Evolutionary conservation across 2,797 vertebrate species (phyloP).

Genomic region (Galagoides demidoff): DNA sequence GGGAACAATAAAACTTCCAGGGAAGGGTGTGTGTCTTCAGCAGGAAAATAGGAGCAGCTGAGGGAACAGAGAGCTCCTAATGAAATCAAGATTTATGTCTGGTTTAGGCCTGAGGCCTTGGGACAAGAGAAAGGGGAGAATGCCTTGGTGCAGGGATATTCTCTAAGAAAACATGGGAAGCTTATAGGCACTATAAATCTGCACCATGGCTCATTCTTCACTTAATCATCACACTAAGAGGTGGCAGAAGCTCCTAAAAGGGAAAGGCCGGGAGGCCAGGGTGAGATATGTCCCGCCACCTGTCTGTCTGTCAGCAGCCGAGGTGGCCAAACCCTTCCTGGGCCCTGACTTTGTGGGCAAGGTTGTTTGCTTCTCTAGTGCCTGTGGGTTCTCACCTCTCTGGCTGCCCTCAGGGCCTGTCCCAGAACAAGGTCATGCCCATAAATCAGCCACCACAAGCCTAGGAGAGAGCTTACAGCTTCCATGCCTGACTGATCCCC

Average conservation of each 20-base stretch:
- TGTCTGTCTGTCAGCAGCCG: slow-evolving; percentile 15
- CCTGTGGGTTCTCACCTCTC: slow-evolving; percentile 44
- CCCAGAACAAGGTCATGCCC: neutral
- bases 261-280: neutral
- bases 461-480: neutral
- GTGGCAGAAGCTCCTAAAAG: neutral
- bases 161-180: neutral
- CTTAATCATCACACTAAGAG: neutral
- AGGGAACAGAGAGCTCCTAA: slow-evolving; percentile 79
- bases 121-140: neutral
- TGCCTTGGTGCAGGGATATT: slow-evolving; percentile 1
- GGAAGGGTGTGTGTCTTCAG: slow-evolving; percentile 75
- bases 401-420: neutral
- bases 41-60: slow-evolving; percentile 73
- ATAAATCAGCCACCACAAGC: neutral
- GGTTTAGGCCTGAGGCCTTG: slow-evolving; percentile 69
- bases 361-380: slow-evolving; percentile 49
- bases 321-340: neutral
- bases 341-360: neutral
- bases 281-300: neutral
- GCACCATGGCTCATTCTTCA: neutral
- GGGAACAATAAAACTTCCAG: slow-evolving; percentile 76
- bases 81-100: slow-evolving; percentile 83
- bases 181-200: neutral
- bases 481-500: neutral